Conservation (phyloP, 2,797 vertebrate genomes). For the Enteromius treurensis region DNA sequence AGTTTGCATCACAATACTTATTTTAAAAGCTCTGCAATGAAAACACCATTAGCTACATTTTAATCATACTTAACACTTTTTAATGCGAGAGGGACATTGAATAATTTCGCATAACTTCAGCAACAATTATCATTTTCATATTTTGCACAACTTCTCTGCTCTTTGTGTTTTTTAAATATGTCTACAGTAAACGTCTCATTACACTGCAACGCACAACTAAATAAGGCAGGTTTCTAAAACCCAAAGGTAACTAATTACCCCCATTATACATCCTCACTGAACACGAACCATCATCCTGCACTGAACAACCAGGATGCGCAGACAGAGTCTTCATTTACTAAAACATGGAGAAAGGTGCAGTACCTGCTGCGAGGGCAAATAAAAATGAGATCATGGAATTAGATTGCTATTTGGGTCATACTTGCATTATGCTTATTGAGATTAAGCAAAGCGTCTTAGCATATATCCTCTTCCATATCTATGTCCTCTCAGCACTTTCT, state of each 20-base stretch:
- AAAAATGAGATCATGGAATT: slow-evolving; percentile 65
- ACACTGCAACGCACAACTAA: not conserved
- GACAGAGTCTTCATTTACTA: slow-evolving; percentile 19
- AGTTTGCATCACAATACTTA: not conserved
- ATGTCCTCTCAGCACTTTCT: slow-evolving; percentile 50
- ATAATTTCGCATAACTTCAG: not conserved
- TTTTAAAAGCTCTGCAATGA: not conserved
- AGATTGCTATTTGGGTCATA: slow-evolving; percentile 71
- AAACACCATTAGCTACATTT: not conserved
- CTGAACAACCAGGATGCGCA: not conserved
- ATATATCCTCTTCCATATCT: slow-evolving; percentile 64
- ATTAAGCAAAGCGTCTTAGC: slow-evolving; percentile 76
- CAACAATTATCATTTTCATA: not conserved
- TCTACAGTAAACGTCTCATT: not conserved
- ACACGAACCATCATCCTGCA: not conserved
- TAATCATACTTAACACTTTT: not conserved
- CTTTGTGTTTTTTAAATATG: not conserved
- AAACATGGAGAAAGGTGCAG: slow-evolving; percentile 21
- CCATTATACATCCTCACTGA: not conserved
- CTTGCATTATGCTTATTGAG: slow-evolving; percentile 66
- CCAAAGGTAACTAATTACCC: slow-evolving; percentile 18
- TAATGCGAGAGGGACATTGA: not conserved
- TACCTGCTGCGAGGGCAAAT: slow-evolving; percentile 43
- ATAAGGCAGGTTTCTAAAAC: not conserved
- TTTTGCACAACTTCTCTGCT: not conserved